Conservation (phyloP, 2,888 invertebrate species). For the Helicoverpa assulta region DNA sequence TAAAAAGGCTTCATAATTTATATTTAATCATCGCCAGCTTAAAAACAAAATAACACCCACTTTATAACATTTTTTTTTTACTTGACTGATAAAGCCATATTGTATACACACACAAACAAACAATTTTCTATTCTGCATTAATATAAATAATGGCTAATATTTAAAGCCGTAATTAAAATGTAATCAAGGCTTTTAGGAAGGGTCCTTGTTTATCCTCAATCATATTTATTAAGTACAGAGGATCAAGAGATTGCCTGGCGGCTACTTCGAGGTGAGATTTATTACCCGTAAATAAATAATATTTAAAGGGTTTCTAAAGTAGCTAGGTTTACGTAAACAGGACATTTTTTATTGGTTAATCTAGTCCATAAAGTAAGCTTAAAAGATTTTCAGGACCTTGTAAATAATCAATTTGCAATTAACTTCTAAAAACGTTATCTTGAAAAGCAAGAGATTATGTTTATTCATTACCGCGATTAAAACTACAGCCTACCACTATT, state of each 20-base stretch:
- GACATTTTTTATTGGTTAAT: too few relatives aligned
- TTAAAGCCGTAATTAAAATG: slow-evolving; percentile 29
- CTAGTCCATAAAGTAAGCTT: too few relatives aligned
- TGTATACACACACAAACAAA: not conserved
- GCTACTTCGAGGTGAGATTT: slow-evolving; percentile 32
- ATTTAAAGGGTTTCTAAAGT: not conserved
- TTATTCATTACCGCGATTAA: too few relatives aligned
- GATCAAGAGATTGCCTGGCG: slow-evolving; percentile 2
- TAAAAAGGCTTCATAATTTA: too few relatives aligned
- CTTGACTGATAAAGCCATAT: not conserved
- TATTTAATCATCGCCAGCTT: too few relatives aligned
- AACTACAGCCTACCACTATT: too few relatives aligned
- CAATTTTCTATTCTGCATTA: not conserved
- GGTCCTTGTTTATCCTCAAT: slow-evolving; percentile 4
- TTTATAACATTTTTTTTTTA: too few relatives aligned
- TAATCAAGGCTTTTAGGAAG: slow-evolving; percentile 28
- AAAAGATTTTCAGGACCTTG: too few relatives aligned
- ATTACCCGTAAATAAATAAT: not conserved
- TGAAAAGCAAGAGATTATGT: too few relatives aligned
- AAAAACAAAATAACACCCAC: too few relatives aligned
- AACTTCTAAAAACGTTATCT: too few relatives aligned
- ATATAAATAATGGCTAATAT: slow-evolving; percentile 7
- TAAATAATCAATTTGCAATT: too few relatives aligned
- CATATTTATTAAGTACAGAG: slow-evolving; percentile 7
- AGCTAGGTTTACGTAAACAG: not conserved